Percentiles rank a stretch among this genome's conserved stretches.
These are phyloP conservation scores for Gastrophysa polygoni DNA, from an alignment of 2,888 invertebrate species.

Conservation along the genomic window DNA sequence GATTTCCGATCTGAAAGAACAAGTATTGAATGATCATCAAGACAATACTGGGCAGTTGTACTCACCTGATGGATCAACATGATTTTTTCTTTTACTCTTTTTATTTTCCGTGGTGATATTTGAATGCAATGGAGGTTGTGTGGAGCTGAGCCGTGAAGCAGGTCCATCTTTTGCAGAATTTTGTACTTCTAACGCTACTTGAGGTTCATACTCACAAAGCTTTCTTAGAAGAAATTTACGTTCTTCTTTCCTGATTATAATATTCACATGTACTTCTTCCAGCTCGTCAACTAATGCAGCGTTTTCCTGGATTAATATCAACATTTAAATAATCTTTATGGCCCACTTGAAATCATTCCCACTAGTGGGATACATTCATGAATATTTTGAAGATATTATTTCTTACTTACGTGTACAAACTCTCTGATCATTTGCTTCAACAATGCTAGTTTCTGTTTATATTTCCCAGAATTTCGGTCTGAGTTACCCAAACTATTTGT, in stretches of 20 bases:
- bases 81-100: slow-evolving; percentile 44
- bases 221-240: slow-evolving; percentile 80
- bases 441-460: slow-evolving; percentile 67
- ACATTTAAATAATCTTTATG: too few species aligned
- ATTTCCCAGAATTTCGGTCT: slow-evolving; percentile 54
- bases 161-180: slow-evolving; percentile 49
- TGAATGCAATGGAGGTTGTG: background rate
- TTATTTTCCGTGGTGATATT: slow-evolving; percentile 37
- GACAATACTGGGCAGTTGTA: background rate
- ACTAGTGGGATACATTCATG: too few species aligned
- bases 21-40: background rate
- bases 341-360: too few species aligned
- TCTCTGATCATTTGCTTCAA: slow-evolving; percentile 69
- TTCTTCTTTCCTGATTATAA: slow-evolving; percentile 81
- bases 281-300: slow-evolving; percentile 89
- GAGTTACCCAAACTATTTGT: slow-evolving; percentile 22
- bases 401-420: slow-evolving; percentile 68
- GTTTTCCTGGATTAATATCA: slow-evolving; percentile 72
- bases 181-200: slow-evolving; percentile 55
- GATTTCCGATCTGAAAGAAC: slow-evolving; percentile 36
- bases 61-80: slow-evolving; percentile 8
- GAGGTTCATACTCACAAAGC: slow-evolving; percentile 70
- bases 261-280: slow-evolving; percentile 81
- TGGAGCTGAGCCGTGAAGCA: slow-evolving; percentile 31
- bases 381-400: too few species aligned